Evolutionary conservation across 2,888 invertebrate species (phyloP), one percentile per base, ranked within the genome.

Genomic region (Callyntrura sp.): DNA sequence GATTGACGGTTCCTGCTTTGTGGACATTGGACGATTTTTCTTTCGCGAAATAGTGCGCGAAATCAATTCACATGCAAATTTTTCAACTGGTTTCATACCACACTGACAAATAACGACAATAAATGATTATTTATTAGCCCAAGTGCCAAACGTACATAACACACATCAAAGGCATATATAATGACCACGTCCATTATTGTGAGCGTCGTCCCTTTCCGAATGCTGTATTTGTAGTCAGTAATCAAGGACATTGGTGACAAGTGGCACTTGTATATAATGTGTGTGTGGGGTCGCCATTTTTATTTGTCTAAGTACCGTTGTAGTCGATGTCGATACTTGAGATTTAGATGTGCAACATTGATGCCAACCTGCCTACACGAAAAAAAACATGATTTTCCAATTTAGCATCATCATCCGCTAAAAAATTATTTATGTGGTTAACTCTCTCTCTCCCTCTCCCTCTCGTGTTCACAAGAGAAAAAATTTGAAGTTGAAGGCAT

Each of bases 331-430:
- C n/a, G n/a, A n/a, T n/a, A n/a, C n/a, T n/a, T n/a, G n/a, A n/a
- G n/a, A n/a, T n/a, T n/a, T n/a, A n/a, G 14, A 43, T 20, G 43
- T 35, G 45, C 17, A 70, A 45, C 70, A 62, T 48, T 25, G 65
- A 82, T 65, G 62, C 48, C 43, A 65, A 55, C 48, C 9, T 51
- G 68, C 65, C 55, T 78, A 55, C 28, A 23, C 43, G 17, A 55
- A 57, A n/a, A 55, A 85, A 85, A 78, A 85, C 85, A 85, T 78
- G 85, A 76, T 55, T 85, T 78, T 85, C 73, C 85, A 85, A 85
- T 85, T 85, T 65, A 51, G 85, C 60, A 23, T 48, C 20, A 8
- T 43, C 17, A n/a, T n/a, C n/a, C 20, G 17, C 70, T 45, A n/a
- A n/a, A n/a, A n/a, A n/a, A n/a, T 45, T 20, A 14, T 35, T 51